Evolutionary conservation across 2,888 invertebrate species (phyloP), one percentile per base, ranked within the genome.

Genomic region (Thumatha senex): DNA sequence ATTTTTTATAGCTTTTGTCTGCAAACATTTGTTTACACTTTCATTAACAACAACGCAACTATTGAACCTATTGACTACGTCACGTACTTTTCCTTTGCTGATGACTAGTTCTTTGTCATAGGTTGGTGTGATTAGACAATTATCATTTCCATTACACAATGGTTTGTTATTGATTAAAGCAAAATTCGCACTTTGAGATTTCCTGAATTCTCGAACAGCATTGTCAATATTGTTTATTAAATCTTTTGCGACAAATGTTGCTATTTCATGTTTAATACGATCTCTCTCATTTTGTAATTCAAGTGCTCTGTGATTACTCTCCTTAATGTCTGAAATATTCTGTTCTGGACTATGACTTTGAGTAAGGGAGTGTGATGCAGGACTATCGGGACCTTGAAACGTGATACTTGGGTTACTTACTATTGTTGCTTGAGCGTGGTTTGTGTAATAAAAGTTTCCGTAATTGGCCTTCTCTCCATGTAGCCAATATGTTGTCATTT

Each of bases 401-500:
- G 89, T 89, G 53, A 91, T 89, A 60, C 89, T 90, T 0, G 91
- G 90, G 42, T 90, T 86, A 53, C 70, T 85, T 1, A 75, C 74
- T 31, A 72, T 51, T 13, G 67, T 67, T 13, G 62, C 72, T 50
- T 80, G 78, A 5, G 55, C 59, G 36, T 76, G 59, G 40, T 78
- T 81, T 1, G 67, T 67, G 52, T 67, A 63, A 10, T 76, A 70
- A 11, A 69, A 58, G 10, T 64, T 66, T 11, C 70, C 61, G 14
- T 77, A 67, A 36, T 73, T 70, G 40, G 74, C 58, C 15, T 93
- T 93, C 73, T 97, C 97, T 11, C 96, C 96, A 34, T 95, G 89
- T 48, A 98, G 85, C 98, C 98, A 98, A 76, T 96, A 98, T 0
- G 98, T 98, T 31, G 94, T 93, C 95, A 97, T 96, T 74, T 94